Conservation (phyloP, 2,113 vertebrate genomes). For the Chloropsis hardwickii region DNA sequence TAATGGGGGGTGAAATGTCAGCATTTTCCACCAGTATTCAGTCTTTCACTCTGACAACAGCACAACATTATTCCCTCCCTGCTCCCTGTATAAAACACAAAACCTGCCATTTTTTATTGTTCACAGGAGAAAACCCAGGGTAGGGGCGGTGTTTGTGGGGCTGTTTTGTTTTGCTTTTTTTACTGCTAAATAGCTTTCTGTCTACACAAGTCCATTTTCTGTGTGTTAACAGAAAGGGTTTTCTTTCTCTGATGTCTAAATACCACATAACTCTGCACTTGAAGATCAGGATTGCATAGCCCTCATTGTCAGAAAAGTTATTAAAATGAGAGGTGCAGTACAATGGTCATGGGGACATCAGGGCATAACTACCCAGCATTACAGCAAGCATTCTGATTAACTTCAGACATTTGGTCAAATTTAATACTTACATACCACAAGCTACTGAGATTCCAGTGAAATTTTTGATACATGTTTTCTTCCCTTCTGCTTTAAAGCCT, state of each 20-base stretch:
- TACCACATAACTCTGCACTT: not conserved
- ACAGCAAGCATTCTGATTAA: not conserved
- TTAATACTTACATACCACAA: not conserved
- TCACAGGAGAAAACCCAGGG: not conserved
- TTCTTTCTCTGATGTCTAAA: not conserved
- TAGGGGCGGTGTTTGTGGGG: not conserved
- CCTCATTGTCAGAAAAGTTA: not conserved
- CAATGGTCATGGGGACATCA: not conserved
- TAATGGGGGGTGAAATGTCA: not conserved
- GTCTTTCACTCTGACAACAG: not conserved
- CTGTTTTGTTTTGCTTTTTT: not conserved
- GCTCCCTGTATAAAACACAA: not conserved
- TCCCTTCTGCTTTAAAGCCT: not conserved
- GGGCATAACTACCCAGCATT: not conserved
- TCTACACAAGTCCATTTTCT: not conserved
- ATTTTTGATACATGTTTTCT: not conserved
- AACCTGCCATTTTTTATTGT: not conserved
- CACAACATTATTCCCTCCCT: not conserved
- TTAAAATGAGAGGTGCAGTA: slow-evolving; percentile 18
- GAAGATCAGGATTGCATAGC: not conserved
- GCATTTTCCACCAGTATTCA: not conserved
- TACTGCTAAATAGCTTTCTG: not conserved
- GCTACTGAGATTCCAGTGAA: not conserved
- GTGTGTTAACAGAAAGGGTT: not conserved
- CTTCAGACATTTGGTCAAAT: not conserved